phyloP scores from a whole-genome alignment of 2,888 invertebrate genomes.

The Orchesellides sinensis region DNA sequence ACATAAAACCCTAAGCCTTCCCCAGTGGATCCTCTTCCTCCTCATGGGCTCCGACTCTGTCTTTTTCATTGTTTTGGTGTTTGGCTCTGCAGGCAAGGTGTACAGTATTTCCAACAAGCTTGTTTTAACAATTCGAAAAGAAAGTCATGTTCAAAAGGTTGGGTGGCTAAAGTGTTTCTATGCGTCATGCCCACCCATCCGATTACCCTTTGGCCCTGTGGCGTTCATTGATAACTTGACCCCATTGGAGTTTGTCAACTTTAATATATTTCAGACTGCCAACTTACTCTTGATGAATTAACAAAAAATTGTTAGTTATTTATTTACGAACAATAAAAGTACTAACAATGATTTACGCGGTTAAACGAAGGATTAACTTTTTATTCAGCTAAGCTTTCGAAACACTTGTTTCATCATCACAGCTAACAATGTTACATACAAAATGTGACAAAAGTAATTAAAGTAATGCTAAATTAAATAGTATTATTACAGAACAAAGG shows the following conservation, averaged over 20 bases:
- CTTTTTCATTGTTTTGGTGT: constrained; percentile 10
- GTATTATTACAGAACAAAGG: no score
- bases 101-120: neutral
- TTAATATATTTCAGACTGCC: constrained; percentile 16
- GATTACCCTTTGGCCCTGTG: constrained; percentile 7
- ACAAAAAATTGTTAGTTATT: no score
- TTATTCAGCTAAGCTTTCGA: no score
- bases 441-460: no score
- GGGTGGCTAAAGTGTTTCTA: neutral
- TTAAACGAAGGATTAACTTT: no score
- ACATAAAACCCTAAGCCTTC: neutral
- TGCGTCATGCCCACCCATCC: neutral
- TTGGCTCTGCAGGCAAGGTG: constrained; percentile 20
- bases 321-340: no score
- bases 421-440: no score
- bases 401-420: no score
- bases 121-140: neutral
- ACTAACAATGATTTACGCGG: no score
- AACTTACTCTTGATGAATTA: neutral
- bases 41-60: constrained; percentile 1
- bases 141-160: neutral
- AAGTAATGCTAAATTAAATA: no score
- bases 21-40: neutral
- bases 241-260: constrained; percentile 16
- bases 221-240: neutral